phyloP scores from a whole-genome alignment of 2,888 invertebrate genomes.

The Ecdyonurus torrentis region DNA sequence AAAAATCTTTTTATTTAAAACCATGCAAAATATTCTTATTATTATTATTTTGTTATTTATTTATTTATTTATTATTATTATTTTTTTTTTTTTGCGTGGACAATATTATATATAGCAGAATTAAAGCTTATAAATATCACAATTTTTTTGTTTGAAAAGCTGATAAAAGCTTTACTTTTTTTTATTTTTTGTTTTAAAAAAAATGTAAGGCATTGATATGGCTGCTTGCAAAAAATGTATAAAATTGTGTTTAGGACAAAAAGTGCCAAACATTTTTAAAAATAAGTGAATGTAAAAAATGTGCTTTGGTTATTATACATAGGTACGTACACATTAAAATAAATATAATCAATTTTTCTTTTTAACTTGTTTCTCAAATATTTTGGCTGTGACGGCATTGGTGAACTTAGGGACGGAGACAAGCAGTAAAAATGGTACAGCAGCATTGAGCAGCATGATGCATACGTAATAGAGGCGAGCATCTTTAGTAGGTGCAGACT shows the following conservation, averaged over 20 bases:
- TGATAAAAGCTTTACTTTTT: neutral
- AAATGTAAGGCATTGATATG: neutral
- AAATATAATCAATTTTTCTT: constrained; percentile 13
- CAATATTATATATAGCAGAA: too few species aligned
- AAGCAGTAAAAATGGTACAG: constrained; percentile 8
- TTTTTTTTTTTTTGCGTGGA: too few species aligned
- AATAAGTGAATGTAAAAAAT: constrained; percentile 14
- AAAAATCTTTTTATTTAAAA: too few species aligned
- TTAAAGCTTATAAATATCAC: neutral
- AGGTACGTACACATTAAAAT: constrained; percentile 24
- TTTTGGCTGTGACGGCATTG: neutral
- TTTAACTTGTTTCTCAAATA: neutral
- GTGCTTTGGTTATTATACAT: constrained; percentile 21
- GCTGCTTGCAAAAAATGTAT: neutral
- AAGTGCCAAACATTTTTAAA: too few species aligned
- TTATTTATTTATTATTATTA: too few species aligned
- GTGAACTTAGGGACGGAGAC: constrained; percentile 6
- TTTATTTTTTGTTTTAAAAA: too few species aligned
- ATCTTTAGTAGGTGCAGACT: constrained; percentile 6
- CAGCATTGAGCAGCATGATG: constrained; percentile 11
- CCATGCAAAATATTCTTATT: too few species aligned
- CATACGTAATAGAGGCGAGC: constrained; percentile 11
- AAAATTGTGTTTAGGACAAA: too few species aligned
- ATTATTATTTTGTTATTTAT: too few species aligned
- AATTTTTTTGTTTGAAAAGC: neutral